Evolutionary conservation across 2,888 invertebrate genomes (phyloP).

Genomic region (Sesia apiformis): DNA sequence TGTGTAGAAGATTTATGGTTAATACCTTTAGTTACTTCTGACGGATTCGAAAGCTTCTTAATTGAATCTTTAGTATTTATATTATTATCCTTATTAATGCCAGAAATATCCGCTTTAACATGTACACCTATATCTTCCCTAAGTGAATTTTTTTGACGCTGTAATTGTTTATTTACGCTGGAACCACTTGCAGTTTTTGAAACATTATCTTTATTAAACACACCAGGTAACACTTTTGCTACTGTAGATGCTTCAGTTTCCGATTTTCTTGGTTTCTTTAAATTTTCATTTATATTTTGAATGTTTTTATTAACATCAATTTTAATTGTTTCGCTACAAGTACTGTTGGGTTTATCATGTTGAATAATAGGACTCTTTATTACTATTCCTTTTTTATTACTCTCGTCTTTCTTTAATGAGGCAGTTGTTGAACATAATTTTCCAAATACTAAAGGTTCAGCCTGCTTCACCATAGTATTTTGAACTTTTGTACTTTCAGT

Average conservation of each 20-base stretch:
- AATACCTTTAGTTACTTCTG: not conserved
- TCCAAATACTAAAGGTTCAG: not conserved
- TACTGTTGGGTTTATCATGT: no score
- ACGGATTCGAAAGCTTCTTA: not conserved
- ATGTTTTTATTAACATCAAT: not conserved
- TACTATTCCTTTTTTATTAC: not conserved
- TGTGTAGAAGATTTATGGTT: not conserved
- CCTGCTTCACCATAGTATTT: not conserved
- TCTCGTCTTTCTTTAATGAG: not conserved
- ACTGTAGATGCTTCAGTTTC: not conserved
- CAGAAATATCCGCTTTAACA: slow-evolving; percentile 8
- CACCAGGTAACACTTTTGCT: no score
- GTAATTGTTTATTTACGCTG: slow-evolving; percentile 23
- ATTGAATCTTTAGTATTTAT: not conserved
- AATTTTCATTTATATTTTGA: not conserved
- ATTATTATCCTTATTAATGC: not conserved
- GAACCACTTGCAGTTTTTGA: no score
- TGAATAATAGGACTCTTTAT: no score
- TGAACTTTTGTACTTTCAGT: not conserved
- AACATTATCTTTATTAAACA: no score
- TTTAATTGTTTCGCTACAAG: no score
- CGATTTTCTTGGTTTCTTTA: not conserved
- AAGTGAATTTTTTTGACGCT: slow-evolving; percentile 24
- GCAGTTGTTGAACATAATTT: not conserved
- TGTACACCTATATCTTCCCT: no score